These are phyloP conservation scores for Eudemis profundana DNA, from an alignment of 2,888 invertebrate genomes.

Conservation along the genomic window DNA sequence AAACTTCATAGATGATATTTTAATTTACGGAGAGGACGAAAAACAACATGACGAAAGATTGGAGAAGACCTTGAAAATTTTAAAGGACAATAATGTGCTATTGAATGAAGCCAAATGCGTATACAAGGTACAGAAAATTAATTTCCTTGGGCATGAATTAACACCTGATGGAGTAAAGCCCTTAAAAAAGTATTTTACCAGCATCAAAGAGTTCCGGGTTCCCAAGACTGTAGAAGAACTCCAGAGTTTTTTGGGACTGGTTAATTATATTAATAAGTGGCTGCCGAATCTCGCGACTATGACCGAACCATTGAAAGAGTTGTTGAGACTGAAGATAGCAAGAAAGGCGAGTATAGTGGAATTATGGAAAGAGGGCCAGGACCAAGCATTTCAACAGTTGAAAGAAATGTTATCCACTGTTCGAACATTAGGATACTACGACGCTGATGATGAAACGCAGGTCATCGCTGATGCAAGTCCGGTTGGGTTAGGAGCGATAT, in stretches of 20 bases:
- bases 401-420: neutral
- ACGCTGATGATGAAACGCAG: neutral
- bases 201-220: neutral
- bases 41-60: constrained; percentile 6
- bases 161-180: constrained; percentile 1
- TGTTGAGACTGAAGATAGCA: neutral
- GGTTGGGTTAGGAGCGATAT: neutral
- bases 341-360: neutral
- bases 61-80: neutral
- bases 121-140: neutral
- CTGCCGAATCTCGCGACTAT: neutral
- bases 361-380: neutral
- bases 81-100: neutral
- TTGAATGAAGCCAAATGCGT: constrained; percentile 3
- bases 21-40: neutral
- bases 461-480: constrained; percentile 10
- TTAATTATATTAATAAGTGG: constrained; percentile 30
- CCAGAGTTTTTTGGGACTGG: constrained; percentile 35
- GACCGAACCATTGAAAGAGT: neutral
- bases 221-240: constrained; percentile 23
- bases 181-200: neutral
- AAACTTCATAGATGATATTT: constrained; percentile 8
- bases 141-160: constrained; percentile 11
- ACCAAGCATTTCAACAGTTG: neutral
- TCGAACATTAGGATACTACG: constrained; percentile 2